Conservation (phyloP, 2,888 invertebrate species). For the Pollenia labialis region DNA sequence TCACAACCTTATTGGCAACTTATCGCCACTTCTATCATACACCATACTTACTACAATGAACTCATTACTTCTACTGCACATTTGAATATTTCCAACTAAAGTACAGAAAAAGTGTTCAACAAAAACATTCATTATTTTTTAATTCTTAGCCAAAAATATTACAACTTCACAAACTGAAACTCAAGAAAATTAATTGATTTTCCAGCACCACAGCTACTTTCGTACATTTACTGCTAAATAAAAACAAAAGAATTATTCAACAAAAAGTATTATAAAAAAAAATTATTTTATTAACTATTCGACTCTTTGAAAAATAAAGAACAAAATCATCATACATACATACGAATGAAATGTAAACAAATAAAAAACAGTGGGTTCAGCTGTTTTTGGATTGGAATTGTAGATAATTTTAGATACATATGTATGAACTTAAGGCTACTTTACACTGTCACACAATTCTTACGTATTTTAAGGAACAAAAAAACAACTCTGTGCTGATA, state of each 20-base stretch:
- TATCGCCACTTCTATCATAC: not conserved
- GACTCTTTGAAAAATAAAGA: too few relatives aligned
- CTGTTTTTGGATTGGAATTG: not conserved
- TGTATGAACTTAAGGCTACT: not conserved
- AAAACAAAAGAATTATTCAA: constrained; percentile 42
- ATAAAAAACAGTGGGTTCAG: not conserved
- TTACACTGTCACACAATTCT: too few relatives aligned
- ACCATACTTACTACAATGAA: not conserved
- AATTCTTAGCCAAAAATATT: not conserved
- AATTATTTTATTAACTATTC: too few relatives aligned
- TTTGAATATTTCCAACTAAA: too few relatives aligned
- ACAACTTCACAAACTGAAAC: not conserved
- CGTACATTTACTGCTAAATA: constrained; percentile 49
- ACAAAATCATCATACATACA: too few relatives aligned
- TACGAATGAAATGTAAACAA: not conserved
- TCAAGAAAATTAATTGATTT: not conserved
- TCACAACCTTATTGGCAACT: not conserved
- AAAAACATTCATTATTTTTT: constrained; percentile 3
- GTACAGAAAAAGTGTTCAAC: too few relatives aligned
- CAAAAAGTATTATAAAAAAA: not conserved
- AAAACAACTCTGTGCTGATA: too few relatives aligned
- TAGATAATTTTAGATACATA: not conserved
- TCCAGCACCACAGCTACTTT: constrained; percentile 25
- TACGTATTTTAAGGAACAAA: too few relatives aligned
- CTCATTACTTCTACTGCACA: too few relatives aligned